Evolutionary conservation across 1,140 invertebrate genomes (phyloP), one percentile per base, ranked within the genome.

Genomic region (Penaeus japonicus): DNA sequence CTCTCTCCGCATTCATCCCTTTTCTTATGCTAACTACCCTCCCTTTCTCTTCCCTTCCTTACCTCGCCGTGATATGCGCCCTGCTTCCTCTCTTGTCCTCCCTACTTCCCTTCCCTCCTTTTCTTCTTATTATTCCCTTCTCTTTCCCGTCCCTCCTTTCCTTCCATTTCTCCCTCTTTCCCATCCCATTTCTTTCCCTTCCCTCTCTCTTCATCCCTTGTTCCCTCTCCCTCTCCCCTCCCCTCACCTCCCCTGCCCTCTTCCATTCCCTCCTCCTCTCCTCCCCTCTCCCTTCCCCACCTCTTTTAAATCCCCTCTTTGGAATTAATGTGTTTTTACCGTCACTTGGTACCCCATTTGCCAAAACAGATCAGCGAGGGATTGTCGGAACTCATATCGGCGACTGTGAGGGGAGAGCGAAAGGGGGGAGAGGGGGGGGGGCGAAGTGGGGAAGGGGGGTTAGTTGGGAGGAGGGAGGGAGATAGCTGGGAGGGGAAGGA

Each of bases 291-390:
- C 12, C 32, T 32, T 27, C 22, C 30, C 30, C 82, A 27, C 81
- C 59, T 35, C 82, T 84, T 35, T 84, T 75, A 47, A 59, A 82
- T 57, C 27, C 55, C 70, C 84, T 54, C 73, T 54, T 79, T 59
- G 75, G 84, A 85, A 85, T 85, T 84, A 84, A 84, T 78, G 84
- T 85, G 84, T 85, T 85, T 82, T 78, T 78, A 78, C 59, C 84
- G 75, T n/a, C 84, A 85, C 84, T 85, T 85, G 84, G 73, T 85
- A 73, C 82, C 82, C 82, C 84, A 85, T 85, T 85, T 85, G 84
- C 84, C 84, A 85, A 85, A 85, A 77, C 84, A 85, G 84, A 85
- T 85, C 84, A 85, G 75, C 75, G n/a, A 10, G 47, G 84, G 84
- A 85, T 85, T 78, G 35, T 54, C 47, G n/a, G 75, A 55, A 20